A percentile compares a stretch with the other conserved stretches of the same genome.
Evolutionary conservation across 2,113 vertebrate species (phyloP).

Genomic region (Gobius niger): DNA sequence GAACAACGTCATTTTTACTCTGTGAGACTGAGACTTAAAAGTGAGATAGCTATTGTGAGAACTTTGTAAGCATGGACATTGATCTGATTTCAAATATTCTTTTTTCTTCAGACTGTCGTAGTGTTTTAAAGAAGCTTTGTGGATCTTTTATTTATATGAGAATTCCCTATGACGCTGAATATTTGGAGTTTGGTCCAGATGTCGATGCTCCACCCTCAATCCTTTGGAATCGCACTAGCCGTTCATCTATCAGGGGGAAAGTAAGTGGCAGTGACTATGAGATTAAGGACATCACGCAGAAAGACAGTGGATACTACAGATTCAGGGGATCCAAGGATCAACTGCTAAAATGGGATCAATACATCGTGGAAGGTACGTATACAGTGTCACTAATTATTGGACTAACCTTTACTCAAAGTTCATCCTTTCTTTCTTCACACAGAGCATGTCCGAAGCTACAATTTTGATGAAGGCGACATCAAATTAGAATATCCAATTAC

Average conservation of each 20-base stretch:
- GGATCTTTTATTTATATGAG: rapidly evolving
- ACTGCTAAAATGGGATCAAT: background rate
- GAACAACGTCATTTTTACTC: background rate
- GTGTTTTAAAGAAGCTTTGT: rapidly evolving
- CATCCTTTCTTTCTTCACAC: slow-evolving; percentile 24
- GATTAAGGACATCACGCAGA: slow-evolving; percentile 10
- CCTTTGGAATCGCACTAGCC: slow-evolving; percentile 46
- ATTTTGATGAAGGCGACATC: background rate
- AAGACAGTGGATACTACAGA: slow-evolving; percentile 53
- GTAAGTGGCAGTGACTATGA: rapidly evolving
- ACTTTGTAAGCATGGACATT: slow-evolving; percentile 1
- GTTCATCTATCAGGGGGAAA: background rate
- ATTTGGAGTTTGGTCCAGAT: slow-evolving; percentile 29
- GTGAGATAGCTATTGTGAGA: slow-evolving; percentile 36
- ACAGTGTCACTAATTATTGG: too few species aligned
- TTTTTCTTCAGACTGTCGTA: slow-evolving; percentile 45
- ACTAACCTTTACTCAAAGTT: background rate
- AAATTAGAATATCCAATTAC: rapidly evolving
- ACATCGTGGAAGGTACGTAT: slow-evolving; percentile 33
- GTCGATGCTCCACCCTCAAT: background rate
- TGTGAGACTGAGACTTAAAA: slow-evolving; percentile 13
- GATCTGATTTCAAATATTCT: background rate
- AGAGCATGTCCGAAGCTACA: background rate
- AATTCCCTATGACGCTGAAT: background rate
- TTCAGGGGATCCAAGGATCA: slow-evolving; percentile 19